A percentile compares a stretch with the other conserved stretches of the same genome.
These are phyloP conservation scores for Bothrops alternatus DNA, from an alignment of 2,797 vertebrate species.

Conservation along the genomic window DNA sequence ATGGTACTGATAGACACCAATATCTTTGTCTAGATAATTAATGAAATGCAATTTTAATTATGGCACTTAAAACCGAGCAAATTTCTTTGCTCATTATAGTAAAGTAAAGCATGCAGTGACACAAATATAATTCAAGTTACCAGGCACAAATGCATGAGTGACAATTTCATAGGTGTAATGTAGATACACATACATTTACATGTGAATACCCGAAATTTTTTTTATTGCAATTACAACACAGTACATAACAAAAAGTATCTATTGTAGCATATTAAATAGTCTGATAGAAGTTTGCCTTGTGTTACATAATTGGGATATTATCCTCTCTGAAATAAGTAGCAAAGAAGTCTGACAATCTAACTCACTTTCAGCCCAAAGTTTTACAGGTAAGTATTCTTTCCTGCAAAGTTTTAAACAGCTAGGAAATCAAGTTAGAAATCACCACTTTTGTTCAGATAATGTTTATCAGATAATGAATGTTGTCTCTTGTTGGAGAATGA, in stretches of 20 bases:
- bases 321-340: neutral
- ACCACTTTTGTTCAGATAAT: neutral
- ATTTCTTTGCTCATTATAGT: neutral
- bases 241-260: neutral
- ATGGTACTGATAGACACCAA: slow-evolving; percentile 89
- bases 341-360: neutral
- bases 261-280: neutral
- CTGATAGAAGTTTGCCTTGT: neutral
- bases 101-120: neutral
- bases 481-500: neutral
- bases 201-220: neutral
- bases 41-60: slow-evolving; percentile 10
- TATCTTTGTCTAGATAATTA: slow-evolving; percentile 83
- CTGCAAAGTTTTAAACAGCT: neutral
- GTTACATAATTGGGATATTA: neutral
- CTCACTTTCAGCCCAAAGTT: neutral
- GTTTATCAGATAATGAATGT: neutral
- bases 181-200: neutral
- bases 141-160: neutral
- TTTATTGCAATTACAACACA: neutral
- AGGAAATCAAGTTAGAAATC: neutral
- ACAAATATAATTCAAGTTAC: neutral
- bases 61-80: slow-evolving; percentile 7
- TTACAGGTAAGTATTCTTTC: neutral
- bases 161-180: neutral